Base-by-base conservation (phyloP, 2,113 vertebrate genomes). In the Rhinopithecus roxellana region DNA sequence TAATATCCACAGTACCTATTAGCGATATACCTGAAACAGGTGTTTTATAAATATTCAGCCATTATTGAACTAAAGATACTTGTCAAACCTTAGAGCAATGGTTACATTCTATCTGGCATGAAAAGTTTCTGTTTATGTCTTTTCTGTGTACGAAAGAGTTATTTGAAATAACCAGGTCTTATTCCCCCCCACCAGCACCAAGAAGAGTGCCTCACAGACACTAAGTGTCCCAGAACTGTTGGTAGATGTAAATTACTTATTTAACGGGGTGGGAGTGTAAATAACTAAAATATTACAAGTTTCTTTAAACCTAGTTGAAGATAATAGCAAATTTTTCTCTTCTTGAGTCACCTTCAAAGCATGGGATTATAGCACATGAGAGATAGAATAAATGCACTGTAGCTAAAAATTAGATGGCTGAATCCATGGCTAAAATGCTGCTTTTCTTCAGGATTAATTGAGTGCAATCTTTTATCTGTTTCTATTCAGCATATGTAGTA, bases 391-490 rank as follows among this genome's bases (percentile, higher is more conserved):
- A 92, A 64, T 48, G 20, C 69, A 70, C 43, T 83, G 13, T 61
- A 40, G 52, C 86, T 92, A 91, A 90, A 97, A 96, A 48, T 48
- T 38, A 10, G 8, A 82, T 89, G 90, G 92, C 93, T 96, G 50
- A 79, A 81, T 85, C 84, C 32, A 16, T n/a, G 77, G 90, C 90
- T 90, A 92, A 87, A 95, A 94, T 75, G 87, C 25, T 48, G 23
- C 72, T 96, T 93, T 86, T 80, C 52, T 4, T 64, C 74, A 90
- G 70, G 96, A 97, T 83, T 95, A 96, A 97, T 82, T 96, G 95
- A 94, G 74, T 67, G 85, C 77, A 92, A 93, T 97, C 96, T 95
- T 96, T 97, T 97, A 97, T 97, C 95, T 97, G 96, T 92, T 89
- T 93, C 97, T 96, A 61, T 92, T 97, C 94, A 93, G 96, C 82